A percentile compares a stretch with the other conserved stretches of the same genome.
Conservation (phyloP, 2,888 invertebrate genomes). For the Standfussiana lucernea region DNA sequence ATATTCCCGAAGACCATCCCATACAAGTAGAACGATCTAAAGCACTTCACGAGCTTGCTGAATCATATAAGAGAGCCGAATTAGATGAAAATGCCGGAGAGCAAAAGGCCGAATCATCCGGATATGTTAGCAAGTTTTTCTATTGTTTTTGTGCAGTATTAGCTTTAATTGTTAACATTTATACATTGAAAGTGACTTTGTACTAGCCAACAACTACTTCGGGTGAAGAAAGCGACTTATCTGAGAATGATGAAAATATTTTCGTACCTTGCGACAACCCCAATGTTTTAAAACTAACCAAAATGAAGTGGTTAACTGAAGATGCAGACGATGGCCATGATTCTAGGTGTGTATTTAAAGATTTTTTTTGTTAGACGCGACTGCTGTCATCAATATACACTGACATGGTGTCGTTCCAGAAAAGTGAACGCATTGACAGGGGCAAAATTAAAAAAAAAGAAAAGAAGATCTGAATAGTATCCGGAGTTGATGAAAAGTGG, state of each 20-base stretch:
- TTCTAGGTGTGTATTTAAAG: conserved; percentile 78
- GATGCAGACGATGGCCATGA: conserved; percentile 75
- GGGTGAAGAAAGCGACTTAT: conserved; percentile 69
- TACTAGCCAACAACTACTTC: conserved; percentile 70
- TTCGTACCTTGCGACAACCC: conserved; percentile 71
- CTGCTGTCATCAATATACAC: conserved; percentile 61
- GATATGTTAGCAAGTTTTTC: conserved; percentile 66
- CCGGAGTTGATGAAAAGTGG: conserved; percentile 59
- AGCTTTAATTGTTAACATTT: conserved; percentile 32
- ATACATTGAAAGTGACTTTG: conserved; percentile 52
- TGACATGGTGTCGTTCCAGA: conserved; percentile 83
- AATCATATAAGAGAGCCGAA: conserved; percentile 70
- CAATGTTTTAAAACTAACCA: conserved; percentile 82
- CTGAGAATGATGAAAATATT: conserved; percentile 66
- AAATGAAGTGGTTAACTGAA: conserved; percentile 87
- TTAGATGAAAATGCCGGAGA: conserved; percentile 56
- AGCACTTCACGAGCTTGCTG: conserved; percentile 82
- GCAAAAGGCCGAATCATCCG: conserved; percentile 59
- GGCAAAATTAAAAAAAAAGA: conserved; percentile 75
- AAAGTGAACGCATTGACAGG: conserved; percentile 85
- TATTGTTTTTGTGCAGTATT: conserved; percentile 38
- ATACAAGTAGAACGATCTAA: conserved; percentile 83
- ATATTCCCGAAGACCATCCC: conserved; percentile 69
- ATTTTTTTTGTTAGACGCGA: background rate
- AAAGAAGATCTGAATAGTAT: conserved; percentile 46